These are phyloP conservation scores for Paramormyrops hopkinsi DNA, from an alignment of 2,797 vertebrate species.

Conservation along the genomic window DNA sequence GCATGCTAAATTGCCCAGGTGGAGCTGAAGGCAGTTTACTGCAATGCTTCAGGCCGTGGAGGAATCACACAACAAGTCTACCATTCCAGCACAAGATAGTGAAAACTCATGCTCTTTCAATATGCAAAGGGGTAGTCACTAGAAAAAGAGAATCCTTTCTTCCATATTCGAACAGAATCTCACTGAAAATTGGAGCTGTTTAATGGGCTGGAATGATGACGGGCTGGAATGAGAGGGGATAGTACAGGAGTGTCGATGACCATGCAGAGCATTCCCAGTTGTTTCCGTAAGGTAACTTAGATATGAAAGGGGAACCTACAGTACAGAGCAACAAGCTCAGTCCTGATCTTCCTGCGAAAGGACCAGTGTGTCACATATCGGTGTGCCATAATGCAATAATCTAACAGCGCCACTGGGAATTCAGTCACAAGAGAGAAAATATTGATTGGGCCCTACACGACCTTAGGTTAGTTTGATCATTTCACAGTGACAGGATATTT, in stretches of 20 bases:
- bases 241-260: not conserved
- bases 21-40: constrained; percentile 12
- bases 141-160: not conserved
- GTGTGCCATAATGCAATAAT: constrained; percentile 22
- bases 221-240: not conserved
- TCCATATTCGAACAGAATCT: not conserved
- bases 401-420: constrained; percentile 20
- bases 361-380: not conserved
- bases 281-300: not conserved
- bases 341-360: not conserved
- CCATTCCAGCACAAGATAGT: not conserved
- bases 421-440: constrained; percentile 26
- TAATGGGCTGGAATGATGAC: not conserved
- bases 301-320: not conserved
- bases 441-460: constrained; percentile 35
- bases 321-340: not conserved
- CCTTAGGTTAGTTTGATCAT: constrained; percentile 35
- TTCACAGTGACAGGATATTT: constrained; percentile 28
- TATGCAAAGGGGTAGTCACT: not conserved
- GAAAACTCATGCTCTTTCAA: not conserved
- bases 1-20: constrained; percentile 24
- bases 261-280: not conserved
- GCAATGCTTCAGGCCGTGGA: constrained; percentile 9
- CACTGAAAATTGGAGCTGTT: not conserved
- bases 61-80: not conserved